Base-by-base conservation (phyloP, 1,140 invertebrate genomes). In the Paracyclopina nana region DNA sequence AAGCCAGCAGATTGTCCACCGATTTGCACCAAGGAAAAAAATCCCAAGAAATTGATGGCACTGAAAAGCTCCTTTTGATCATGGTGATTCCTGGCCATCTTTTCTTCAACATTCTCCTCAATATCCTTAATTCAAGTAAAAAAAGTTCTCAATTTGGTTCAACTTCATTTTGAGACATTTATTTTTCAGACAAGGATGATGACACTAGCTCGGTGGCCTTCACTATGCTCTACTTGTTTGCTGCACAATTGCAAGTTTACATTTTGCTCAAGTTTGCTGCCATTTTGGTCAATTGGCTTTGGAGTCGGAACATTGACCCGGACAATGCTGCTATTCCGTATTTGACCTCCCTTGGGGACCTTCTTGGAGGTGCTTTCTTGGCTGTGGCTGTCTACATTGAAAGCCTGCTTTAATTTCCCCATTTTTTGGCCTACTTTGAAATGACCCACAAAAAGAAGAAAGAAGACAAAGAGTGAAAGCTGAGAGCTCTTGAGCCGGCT, bases 281-380 rank as follows among this genome's bases (percentile, higher is more conserved):
- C 60, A 71, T 82, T 53, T 72, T 92, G 70, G 80, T 87, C 14
- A 66, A 80, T 46, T 76, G 72, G 65, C 82, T 94, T 72, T 96
- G 90, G 90, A 70, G 68, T 29, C 63, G 70, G 29, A 77, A 77
- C 26, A 79, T 87, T 59, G 86, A 96, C 66, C 90, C 90, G 16
- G 91, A 96, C 64, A 92, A 87, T 65, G 82, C 83, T 16, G 84
- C 86, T 12, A 95, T 96, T 55, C 73, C 91, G 1, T 92, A 91
- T 65, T 70, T 95, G 41, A 96, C 91, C 3, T 83, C 90, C 1
- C 60, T 95, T 1, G 91, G 90, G 14, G 91, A 97, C 66, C 72
- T 97, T 2, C 67, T 90, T 1, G 91, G 91, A 16, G 88, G 87
- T 2, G 72, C 77, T 22, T 74, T 96, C 55, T 66, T 96, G 12